phyloP scores from a whole-genome alignment of 2,797 vertebrate genomes.

The Melanotaenia boesemani region DNA sequence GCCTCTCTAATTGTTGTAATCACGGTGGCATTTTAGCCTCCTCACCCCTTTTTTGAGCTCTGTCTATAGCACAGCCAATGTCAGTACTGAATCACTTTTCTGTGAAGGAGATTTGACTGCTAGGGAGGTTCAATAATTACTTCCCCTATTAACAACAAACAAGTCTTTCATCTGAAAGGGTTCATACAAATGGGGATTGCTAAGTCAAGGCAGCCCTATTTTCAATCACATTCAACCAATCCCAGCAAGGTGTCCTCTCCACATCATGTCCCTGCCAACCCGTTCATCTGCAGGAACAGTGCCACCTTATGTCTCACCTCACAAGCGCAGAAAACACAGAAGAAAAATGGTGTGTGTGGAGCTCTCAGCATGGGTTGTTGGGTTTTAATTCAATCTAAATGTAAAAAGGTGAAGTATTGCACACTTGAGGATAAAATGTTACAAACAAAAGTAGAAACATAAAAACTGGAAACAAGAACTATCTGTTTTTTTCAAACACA shows the following conservation, averaged over 20 bases:
- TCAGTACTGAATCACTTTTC: constrained; percentile 54
- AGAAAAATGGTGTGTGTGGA: constrained; percentile 7
- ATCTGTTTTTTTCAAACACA: neutral
- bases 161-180: constrained; percentile 68
- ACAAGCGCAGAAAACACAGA: constrained; percentile 31
- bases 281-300: constrained; percentile 73
- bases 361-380: neutral
- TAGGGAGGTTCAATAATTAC: constrained; percentile 69
- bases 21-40: constrained; percentile 72
- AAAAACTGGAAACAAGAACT: constrained; percentile 4
- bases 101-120: constrained; percentile 61
- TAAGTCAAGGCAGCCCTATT: constrained; percentile 70
- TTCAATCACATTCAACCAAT: constrained; percentile 66
- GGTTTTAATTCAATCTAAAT: neutral
- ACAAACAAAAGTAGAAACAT: neutral
- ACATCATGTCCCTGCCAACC: constrained; percentile 18
- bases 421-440: neutral
- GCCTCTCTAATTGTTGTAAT: constrained; percentile 75
- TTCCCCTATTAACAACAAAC: constrained; percentile 76
- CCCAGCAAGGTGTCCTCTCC: constrained; percentile 47
- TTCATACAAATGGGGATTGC: constrained; percentile 57
- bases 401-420: neutral
- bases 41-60: constrained; percentile 57
- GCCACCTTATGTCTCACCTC: constrained; percentile 70
- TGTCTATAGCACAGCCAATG: constrained; percentile 56